Evolutionary conservation across 2,888 invertebrate genomes (phyloP), one percentile per base, ranked within the genome.

Genomic region (Megastigmus dorsalis): DNA sequence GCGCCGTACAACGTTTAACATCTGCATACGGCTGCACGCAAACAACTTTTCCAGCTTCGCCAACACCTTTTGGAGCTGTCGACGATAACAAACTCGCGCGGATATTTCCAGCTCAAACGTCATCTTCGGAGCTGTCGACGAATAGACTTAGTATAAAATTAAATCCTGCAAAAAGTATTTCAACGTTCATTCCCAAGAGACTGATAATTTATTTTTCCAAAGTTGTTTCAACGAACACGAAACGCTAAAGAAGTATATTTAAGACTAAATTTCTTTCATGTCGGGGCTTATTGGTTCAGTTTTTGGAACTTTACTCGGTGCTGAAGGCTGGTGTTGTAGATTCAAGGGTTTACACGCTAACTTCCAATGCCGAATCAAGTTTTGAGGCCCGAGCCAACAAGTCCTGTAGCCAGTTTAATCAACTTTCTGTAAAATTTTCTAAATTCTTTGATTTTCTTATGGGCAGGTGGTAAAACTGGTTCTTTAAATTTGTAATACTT

Each of bases 231-330:
- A 13, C 45, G 50, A 62, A n/a, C 28, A n/a, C 38, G 26, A 52
- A 65, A 78, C 66, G 18, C n/a, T n/a, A n/a, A 59, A 52, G 50
- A 38, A 60, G 41, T 74, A 60, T 65, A 66, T 60, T 48, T 62
- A 65, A 55, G 36, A 62, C 52, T 73, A 54, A 68, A 18, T 72
- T 71, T 77, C 77, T 57, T 79, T 78, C 79, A 78, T 78, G 78
- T 78, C 79, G 65, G 74, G 79, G 77, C 79, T 79, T 76, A 70
- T 66, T 76, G 66, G 38, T 65, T 66, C 30, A 43, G 20, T 59
- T 26, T 57, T 48, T n/a, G 9, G 38, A 41, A 43, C 28, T 60
- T 54, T 6, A 20, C 26, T 55, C n/a, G 60, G 57, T 63, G 50
- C 59, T 59, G 28, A 33, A 30, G n/a, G 26, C 15, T 23, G n/a